Percentiles rank a stretch among this genome's conserved stretches.
phyloP scores from a whole-genome alignment of 2,113 vertebrate species.

The Coracopsis vasa region DNA sequence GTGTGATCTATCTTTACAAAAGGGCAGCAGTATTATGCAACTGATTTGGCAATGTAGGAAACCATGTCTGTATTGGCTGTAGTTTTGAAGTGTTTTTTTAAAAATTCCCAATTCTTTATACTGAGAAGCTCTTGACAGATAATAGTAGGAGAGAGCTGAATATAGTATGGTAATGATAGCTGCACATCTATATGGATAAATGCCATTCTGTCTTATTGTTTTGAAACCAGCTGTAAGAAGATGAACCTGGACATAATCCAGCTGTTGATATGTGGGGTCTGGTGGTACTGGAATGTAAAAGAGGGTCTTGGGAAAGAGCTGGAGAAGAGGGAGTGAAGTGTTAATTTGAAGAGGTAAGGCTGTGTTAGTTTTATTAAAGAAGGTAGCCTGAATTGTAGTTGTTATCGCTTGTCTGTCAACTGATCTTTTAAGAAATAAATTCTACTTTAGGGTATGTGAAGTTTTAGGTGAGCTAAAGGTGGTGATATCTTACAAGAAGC shows the following conservation, averaged over 20 bases:
- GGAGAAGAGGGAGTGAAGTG: not conserved
- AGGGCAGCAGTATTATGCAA: constrained; percentile 21
- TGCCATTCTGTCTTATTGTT: not conserved
- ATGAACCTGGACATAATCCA: not conserved
- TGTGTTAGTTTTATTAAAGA: not conserved
- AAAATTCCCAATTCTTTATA: not conserved
- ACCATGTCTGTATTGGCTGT: not conserved
- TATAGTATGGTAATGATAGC: not conserved
- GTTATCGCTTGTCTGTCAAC: not conserved
- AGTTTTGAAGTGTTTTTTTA: not conserved
- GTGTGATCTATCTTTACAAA: constrained; percentile 10
- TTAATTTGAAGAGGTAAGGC: not conserved
- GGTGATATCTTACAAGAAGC: not conserved
- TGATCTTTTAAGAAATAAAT: not conserved
- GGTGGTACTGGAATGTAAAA: not conserved
- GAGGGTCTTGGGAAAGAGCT: not conserved
- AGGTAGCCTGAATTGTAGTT: not conserved
- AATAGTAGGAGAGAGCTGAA: not conserved
- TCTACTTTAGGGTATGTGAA: not conserved
- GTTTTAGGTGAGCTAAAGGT: not conserved
- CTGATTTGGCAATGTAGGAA: not conserved
- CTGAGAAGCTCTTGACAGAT: not conserved
- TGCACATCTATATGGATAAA: not conserved
- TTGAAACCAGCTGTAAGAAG: not conserved
- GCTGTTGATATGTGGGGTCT: not conserved